phyloP scores from a whole-genome alignment of 2,888 invertebrate species.

The Eupithecia pulchellata region DNA sequence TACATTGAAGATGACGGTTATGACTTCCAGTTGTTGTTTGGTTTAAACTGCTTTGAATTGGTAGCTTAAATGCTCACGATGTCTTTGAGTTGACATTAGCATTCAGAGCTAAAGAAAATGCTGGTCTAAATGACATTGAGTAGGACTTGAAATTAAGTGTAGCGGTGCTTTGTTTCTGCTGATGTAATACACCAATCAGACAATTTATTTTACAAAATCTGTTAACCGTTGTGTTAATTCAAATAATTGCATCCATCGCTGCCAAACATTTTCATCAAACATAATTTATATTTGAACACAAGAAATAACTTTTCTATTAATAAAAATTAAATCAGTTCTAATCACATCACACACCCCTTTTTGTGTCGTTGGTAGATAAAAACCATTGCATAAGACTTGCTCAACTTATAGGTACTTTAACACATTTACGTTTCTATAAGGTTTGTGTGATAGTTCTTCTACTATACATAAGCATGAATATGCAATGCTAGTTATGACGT shows the following conservation, averaged over 20 bases:
- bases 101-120: neutral
- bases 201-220: neutral
- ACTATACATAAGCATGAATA: neutral
- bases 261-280: no score
- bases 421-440: neutral
- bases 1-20: constrained; percentile 23
- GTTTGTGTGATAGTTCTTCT: neutral
- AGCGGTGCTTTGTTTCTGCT: neutral
- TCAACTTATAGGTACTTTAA: neutral
- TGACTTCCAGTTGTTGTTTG: constrained; percentile 18
- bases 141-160: neutral
- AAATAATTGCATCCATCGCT: no score
- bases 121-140: neutral
- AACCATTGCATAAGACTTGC: neutral
- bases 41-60: constrained; percentile 28
- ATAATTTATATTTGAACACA: no score
- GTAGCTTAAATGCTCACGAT: constrained; percentile 2
- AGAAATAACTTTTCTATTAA: no score
- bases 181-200: neutral
- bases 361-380: neutral
- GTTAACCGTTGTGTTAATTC: no score
- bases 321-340: neutral
- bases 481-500: constrained; percentile 17
- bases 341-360: neutral
- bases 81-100: neutral